Evolutionary conservation across 2,113 vertebrate genomes (phyloP).

Genomic region (Cacatua alba): DNA sequence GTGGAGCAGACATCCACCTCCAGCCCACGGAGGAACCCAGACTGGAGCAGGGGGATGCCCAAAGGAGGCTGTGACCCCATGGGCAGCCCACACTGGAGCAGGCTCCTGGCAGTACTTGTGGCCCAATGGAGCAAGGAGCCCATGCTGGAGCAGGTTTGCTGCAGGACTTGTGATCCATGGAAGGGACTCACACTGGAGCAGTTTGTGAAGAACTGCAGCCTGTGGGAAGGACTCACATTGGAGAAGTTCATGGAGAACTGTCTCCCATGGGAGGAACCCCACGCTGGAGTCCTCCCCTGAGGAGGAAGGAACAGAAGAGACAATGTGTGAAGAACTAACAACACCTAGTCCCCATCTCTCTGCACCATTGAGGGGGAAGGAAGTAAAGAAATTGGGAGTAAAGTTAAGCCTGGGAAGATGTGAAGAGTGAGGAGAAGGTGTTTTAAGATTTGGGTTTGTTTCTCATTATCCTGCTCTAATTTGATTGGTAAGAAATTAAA

Average conservation of each 20-base stretch:
- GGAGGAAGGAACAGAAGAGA: neutral
- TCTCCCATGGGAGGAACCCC: neutral
- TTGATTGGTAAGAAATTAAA: neutral
- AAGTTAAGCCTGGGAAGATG: neutral
- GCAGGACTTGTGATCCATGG: neutral
- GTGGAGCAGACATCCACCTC: neutral
- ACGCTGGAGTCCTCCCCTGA: neutral
- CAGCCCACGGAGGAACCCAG: neutral
- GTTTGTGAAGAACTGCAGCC: neutral
- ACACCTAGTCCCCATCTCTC: neutral
- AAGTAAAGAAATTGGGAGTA: neutral
- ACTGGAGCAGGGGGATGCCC: neutral
- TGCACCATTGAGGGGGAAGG: neutral
- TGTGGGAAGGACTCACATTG: neutral
- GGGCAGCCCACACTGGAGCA: neutral
- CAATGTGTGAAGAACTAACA: neutral
- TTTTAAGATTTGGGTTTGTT: neutral
- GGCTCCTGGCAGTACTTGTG: neutral
- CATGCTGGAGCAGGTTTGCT: neutral
- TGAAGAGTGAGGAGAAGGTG: neutral
- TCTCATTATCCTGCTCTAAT: neutral
- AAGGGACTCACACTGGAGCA: neutral
- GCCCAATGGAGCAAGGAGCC: neutral
- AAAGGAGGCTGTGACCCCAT: neutral
- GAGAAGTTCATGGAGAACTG: neutral